Conservation (phyloP, 2,113 vertebrate species). For the Xyrauchen texanus region DNA sequence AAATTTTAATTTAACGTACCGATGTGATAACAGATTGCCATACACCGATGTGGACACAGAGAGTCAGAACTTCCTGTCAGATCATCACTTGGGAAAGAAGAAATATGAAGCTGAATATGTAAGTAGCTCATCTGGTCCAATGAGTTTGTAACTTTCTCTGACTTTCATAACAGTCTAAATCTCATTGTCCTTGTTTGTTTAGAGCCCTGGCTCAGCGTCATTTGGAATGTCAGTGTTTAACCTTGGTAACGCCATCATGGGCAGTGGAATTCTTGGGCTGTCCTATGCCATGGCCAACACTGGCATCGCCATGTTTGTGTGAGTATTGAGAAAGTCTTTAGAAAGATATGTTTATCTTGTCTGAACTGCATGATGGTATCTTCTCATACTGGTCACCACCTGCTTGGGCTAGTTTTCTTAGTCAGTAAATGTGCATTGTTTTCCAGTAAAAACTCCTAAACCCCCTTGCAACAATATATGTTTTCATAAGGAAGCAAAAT, state of each 20-base stretch:
- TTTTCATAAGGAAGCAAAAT: no score
- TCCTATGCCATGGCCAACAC: constrained; percentile 99
- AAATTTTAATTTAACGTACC: not conserved
- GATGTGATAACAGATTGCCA: constrained; percentile 67
- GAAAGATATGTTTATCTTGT: not conserved
- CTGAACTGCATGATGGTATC: no score
- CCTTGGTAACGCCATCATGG: constrained; percentile 98
- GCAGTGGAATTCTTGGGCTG: constrained; percentile 96
- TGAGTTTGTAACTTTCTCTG: no score
- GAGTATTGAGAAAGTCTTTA: constrained; percentile 69
- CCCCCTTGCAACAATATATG: no score
- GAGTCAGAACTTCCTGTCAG: constrained; percentile 90
- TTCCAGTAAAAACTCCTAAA: no score
- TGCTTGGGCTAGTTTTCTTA: no score
- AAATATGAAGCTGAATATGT: constrained; percentile 93
- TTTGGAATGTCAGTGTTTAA: constrained; percentile 99
- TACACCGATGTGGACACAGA: constrained; percentile 86
- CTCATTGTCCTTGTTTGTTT: constrained; percentile 47
- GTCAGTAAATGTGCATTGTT: no score
- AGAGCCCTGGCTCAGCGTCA: constrained; percentile 92
- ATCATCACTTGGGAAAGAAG: constrained; percentile 79
- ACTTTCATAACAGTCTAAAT: not conserved
- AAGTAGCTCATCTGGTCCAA: constrained; percentile 66
- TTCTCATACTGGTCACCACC: no score
- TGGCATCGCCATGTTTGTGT: constrained; percentile 97